phyloP scores from a whole-genome alignment of 2,113 vertebrate genomes.

The Glareola pratincola region DNA sequence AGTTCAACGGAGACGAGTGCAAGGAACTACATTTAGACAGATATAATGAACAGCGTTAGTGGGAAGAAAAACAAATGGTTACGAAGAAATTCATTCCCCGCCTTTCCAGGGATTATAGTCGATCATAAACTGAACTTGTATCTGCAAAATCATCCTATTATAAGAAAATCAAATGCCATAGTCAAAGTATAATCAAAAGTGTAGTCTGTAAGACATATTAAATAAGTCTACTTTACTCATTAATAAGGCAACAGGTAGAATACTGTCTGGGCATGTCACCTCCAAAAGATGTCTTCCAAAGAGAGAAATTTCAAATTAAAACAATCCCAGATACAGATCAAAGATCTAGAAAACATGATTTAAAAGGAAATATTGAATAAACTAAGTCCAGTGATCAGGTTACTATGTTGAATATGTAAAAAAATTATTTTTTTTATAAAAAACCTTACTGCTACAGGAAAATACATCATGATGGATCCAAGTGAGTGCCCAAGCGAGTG shows the following conservation, averaged over 20 bases:
- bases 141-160: background rate
- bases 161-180: background rate
- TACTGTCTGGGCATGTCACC: background rate
- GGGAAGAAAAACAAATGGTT: background rate
- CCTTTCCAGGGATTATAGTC: background rate
- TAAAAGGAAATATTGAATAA: background rate
- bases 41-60: background rate
- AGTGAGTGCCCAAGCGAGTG: background rate
- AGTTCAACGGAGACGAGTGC: background rate
- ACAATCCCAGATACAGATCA: background rate
- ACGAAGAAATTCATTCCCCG: background rate
- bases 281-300: background rate
- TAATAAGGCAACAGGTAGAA: background rate
- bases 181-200: background rate
- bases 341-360: background rate
- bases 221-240: background rate
- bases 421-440: rapidly evolving
- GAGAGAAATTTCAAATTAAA: background rate
- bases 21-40: background rate
- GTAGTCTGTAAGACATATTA: background rate
- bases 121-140: background rate
- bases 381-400: background rate
- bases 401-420: background rate
- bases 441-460: background rate
- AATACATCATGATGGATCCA: background rate